Evolutionary conservation across 2,888 invertebrate genomes (phyloP), one percentile per base, ranked within the genome.

Genomic region (Sphaerophoria rueppellii): DNA sequence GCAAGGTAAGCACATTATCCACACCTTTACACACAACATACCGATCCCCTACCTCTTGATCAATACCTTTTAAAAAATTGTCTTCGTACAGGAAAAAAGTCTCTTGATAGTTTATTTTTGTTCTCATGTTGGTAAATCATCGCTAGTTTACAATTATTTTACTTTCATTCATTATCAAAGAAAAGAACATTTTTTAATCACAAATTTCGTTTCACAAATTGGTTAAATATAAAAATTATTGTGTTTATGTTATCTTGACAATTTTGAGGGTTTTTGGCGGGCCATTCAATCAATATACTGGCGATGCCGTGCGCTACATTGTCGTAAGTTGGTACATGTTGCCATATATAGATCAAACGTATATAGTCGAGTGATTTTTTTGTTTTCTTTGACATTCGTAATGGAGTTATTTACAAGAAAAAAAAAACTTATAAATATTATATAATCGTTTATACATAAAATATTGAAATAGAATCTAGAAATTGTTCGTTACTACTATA

Each of bases 1-100:
- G 90, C 87, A 95, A 94, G 94, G 95, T 91, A 90, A 90, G 89
- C 87, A 76, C 14, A 40, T 14, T 35, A 32, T 12, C 16, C 16
- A 14, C 9, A 73, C 63, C 11, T 12, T 54, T 35, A 61, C 65
- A 65, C 48, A 71, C 58, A 16, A 75, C n/a, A 32, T 16, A 57
- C 65, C 52, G 11, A 6, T 52, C 57, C 52, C 43, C 11, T 0
- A 43, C 24, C 24, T 2, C 24, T n/a, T 55, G 9, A 55, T 55
- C 24, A 71, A 75, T 75, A 75, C n/a, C n/a, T n/a, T n/a, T n/a
- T n/a, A n/a, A n/a, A n/a, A n/a, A n/a, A n/a, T n/a, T 24, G 54
- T 58, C 52, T 50, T 37, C 43, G 14, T 12, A 65, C 52, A 58
- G 12, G 14, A n/a, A 16, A 48, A 40, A 63, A 48, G 48, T 57